Percentiles rank a stretch among this genome's conserved stretches.
phyloP scores from a whole-genome alignment of 2,797 vertebrate genomes.

The Syndactyla subalaris region DNA sequence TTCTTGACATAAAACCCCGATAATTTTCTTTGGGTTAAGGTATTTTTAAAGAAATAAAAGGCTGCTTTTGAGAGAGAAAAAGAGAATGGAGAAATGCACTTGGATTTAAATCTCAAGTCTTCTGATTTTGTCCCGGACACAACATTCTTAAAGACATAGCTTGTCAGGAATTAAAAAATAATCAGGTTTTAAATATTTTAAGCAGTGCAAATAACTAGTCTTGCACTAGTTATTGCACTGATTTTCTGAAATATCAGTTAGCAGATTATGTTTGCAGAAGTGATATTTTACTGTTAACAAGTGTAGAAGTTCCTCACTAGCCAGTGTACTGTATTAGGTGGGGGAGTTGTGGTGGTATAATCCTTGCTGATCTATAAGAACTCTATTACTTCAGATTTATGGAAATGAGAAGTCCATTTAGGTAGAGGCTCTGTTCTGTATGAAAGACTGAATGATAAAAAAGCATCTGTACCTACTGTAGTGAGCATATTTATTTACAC shows the following conservation, averaged over 20 bases:
- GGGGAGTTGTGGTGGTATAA: background rate
- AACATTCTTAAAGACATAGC: background rate
- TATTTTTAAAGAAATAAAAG: no score
- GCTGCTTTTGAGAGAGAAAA: background rate
- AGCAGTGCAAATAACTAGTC: background rate
- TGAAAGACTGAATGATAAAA: background rate
- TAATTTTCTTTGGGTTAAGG: background rate
- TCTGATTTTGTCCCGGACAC: background rate
- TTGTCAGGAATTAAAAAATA: background rate
- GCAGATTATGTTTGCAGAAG: background rate
- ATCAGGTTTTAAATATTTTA: background rate
- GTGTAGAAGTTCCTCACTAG: background rate
- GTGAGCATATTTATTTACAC: background rate
- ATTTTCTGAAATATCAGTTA: background rate
- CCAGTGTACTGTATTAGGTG: background rate
- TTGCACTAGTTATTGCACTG: background rate
- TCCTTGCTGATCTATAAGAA: fast-evolving
- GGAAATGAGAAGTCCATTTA: background rate
- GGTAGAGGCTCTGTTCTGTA: background rate
- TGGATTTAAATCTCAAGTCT: background rate
- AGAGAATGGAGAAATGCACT: background rate
- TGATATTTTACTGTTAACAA: background rate
- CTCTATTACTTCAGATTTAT: background rate
- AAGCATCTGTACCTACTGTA: background rate
- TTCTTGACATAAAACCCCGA: background rate